Base-by-base conservation (phyloP, 1,140 invertebrate species). In the Drosophila setifemur region DNA sequence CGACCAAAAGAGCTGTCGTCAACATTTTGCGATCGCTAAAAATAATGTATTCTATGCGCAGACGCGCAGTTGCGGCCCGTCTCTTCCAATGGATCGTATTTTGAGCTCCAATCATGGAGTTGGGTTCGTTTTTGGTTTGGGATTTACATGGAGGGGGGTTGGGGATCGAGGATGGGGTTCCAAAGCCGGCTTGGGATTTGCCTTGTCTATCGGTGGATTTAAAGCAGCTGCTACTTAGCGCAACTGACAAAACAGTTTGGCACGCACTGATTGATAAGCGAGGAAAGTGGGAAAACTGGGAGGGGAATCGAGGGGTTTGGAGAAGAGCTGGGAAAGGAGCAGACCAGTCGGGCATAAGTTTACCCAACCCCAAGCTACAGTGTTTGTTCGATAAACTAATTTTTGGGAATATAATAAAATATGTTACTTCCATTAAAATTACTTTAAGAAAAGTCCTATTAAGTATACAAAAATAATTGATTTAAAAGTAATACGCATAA, bases 181-280 rank as follows among this genome's bases (percentile, higher is more conserved):
- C 11, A 63, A 64, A 64, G 60, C 31, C 50, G 50, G 28, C 64
- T 39, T 44, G 61, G 33, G 31, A 45, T 37, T 9, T 12, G 23
- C 31, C 49, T 39, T 68, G 33, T 45, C 68, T 82, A 69, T 82
- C 48, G 48, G 11, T 42, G 54, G 28, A 44, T 45, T 73, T 83
- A 78, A 70, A 85, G 78, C 74, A 31, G 73, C 79, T 78, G 40
- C 78, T 83, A 83, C 78, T 78, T 83, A 85, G 79, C 73, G 73
- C 42, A 79, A 63, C 78, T 83, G 73, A 85, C 78, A 85, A 78
- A 83, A 83, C 78, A 74, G 73, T 83, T 83, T 83, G 79, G 79
- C 78, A 85, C 78, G 78, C 78, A 83, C 78, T 83, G 78, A 83
- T 85, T 85, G 78, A 83, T 83, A 83, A 83, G 76, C 79, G 50